phyloP scores from a whole-genome alignment of 2,797 vertebrate genomes.

The Uromys caudimaculatus region DNA sequence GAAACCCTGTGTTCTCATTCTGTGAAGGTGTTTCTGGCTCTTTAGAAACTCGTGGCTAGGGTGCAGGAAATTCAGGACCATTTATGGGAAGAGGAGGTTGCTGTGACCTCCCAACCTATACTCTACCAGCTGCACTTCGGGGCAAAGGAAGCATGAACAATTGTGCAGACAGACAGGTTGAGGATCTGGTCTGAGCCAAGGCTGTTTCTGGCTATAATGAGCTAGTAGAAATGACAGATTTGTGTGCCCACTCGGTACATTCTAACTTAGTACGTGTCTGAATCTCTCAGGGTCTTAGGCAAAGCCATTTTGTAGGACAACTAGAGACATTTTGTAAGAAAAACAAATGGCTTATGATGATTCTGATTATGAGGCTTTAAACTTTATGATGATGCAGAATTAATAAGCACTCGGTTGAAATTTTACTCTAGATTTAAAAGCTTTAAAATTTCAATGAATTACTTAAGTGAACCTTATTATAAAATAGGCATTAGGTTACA shows the following conservation, averaged over 20 bases:
- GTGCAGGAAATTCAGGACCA: background rate
- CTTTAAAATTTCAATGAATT: background rate
- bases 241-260: background rate
- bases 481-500: background rate
- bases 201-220: background rate
- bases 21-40: background rate
- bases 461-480: background rate
- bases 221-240: background rate
- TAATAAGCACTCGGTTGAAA: background rate
- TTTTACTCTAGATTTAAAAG: background rate
- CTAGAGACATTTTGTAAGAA: background rate
- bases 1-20: background rate
- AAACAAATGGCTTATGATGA: background rate
- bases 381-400: background rate
- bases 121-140: too few relatives aligned
- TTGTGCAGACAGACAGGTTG: background rate
- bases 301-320: constrained; percentile 34
- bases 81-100: background rate
- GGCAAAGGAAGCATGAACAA: background rate
- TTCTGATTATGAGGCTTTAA: background rate
- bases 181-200: background rate
- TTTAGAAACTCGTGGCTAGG: background rate
- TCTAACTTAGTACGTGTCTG: background rate
- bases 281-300: background rate
- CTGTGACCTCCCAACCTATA: background rate